A percentile compares a stretch with the other conserved stretches of the same genome.
Conservation (phyloP, 64 coral and sea anemone species). For the Montipora foliosa region DNA sequence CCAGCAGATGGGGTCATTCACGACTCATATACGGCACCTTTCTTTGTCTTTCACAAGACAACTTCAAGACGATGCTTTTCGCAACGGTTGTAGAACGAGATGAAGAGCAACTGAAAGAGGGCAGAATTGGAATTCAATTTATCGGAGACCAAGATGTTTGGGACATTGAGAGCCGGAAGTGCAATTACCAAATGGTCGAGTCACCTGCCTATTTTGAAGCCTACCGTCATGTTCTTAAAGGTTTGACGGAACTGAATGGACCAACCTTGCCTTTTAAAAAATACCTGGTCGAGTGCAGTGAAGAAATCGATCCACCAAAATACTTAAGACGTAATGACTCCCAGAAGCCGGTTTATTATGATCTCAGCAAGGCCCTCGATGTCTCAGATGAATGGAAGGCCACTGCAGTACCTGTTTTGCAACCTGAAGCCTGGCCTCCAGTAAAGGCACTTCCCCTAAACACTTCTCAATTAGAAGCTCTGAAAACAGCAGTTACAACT, state of each 20-base stretch:
- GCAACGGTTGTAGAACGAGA: conserved; percentile 74
- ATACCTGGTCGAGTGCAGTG: conserved; percentile 15
- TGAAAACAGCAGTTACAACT: conserved; percentile 79
- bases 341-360: conserved; percentile 12
- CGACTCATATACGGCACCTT: conserved; percentile 70
- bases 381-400: not conserved
- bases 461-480: conserved; percentile 77
- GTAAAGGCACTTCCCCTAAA: conserved; percentile 57
- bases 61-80: conserved; percentile 78
- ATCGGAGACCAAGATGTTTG: conserved; percentile 33
- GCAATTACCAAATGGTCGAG: conserved; percentile 45
- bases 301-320: conserved; percentile 42
- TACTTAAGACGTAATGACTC: not conserved
- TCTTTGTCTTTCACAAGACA: conserved; percentile 77
- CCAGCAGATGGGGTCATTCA: conserved; percentile 55
- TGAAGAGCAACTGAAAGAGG: conserved; percentile 12
- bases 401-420: conserved; percentile 50
- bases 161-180: conserved; percentile 36
- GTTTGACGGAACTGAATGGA: conserved; percentile 49
- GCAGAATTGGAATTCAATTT: conserved; percentile 4
- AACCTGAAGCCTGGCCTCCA: conserved; percentile 64
- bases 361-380: conserved; percentile 57
- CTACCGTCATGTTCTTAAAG: conserved; percentile 74
- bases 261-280: not conserved
- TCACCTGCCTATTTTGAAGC: conserved; percentile 75